Percentiles rank a stretch among this genome's conserved stretches.
These are phyloP conservation scores for Macroramphosus scolopax DNA, from an alignment of 2,797 vertebrate genomes.

Conservation along the genomic window DNA sequence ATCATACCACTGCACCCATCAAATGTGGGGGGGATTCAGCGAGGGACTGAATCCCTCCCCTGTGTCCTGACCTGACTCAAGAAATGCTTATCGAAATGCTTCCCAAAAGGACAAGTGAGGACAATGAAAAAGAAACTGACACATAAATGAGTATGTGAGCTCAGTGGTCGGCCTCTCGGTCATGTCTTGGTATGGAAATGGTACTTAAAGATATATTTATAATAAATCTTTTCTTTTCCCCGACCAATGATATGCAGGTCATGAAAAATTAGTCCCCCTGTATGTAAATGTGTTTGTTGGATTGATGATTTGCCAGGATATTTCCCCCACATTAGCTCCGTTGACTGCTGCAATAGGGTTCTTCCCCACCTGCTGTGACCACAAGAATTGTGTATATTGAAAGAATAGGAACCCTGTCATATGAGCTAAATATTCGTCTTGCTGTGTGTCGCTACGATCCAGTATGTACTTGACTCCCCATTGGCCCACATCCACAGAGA, in stretches of 20 bases:
- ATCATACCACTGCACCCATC: slow-evolving; percentile 19
- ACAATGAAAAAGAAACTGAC: not conserved
- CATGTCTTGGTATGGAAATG: too few relatives aligned
- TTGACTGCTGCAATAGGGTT: not conserved
- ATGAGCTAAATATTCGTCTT: slow-evolving; percentile 50
- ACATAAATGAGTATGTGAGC: not conserved
- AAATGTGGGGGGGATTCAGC: slow-evolving; percentile 1
- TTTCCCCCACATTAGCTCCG: not conserved
- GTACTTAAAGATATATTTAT: too few relatives aligned
- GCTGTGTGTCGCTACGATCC: slow-evolving; percentile 46
- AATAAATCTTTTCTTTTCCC: not conserved
- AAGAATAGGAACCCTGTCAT: slow-evolving; percentile 23
- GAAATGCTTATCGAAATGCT: slow-evolving; percentile 1
- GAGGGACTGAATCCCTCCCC: too few relatives aligned
- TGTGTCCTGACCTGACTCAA: slow-evolving; percentile 4
- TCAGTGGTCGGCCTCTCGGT: not conserved
- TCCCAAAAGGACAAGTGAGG: not conserved
- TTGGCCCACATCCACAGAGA: slow-evolving; percentile 74
- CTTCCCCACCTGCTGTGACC: slow-evolving; percentile 14
- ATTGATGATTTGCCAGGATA: not conserved
- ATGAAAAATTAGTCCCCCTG: not conserved
- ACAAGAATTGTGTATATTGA: slow-evolving; percentile 19
- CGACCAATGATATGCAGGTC: not conserved
- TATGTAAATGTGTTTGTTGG: not conserved
- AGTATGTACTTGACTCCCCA: slow-evolving; percentile 47